Evolutionary conservation across 2,797 vertebrate genomes (phyloP), one percentile per base, ranked within the genome.

Genomic region (Anolis apletophallus): DNA sequence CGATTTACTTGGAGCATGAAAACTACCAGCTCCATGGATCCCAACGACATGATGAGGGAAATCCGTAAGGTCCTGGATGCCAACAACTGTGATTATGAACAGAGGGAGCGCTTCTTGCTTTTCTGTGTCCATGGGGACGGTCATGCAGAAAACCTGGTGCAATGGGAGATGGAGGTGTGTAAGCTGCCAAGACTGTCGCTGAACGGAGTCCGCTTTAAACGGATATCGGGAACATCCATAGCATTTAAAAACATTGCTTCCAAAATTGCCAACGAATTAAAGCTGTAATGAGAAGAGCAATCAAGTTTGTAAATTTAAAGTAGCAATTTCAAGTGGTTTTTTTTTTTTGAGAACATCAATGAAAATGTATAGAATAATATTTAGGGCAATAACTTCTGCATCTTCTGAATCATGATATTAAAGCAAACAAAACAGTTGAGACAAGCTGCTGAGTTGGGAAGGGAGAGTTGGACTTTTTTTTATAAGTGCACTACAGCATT

Each of bases 341-440:
- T 69, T 40, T 85, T 94, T 96, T 96, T 96, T 92, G 94, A 96
- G 96, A 97, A 97, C 97, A 96, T 96, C 93, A 93, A 97, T 96
- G 96, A 96, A 97, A 97, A 97, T 98, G 97, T 98, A 98, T 98
- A 99, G 97, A 98, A 95, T 97, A 98, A 97, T 96, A 97, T 97
- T 98, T 98, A 98, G 98, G 86, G 98, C 98, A 99, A 98, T 99
- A 98, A 98, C 97, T 97, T 97, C 97, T 97, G 97, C 97, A 96
- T 96, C 96, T 97, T 97, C 97, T 97, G 95, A 97, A 97, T 98
- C 97, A 96, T 95, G 96, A 94, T 94, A 96, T 97, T 96, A 94
- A 95, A 95, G 92, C 88, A 92, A 84, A 64, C 50, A 73, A 40
- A 81, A 87, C 87, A 93, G 89, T 52, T 83, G 92, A 94, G 93